Conservation (phyloP, 2,888 invertebrate genomes). For the Philopedon plagiatum region DNA sequence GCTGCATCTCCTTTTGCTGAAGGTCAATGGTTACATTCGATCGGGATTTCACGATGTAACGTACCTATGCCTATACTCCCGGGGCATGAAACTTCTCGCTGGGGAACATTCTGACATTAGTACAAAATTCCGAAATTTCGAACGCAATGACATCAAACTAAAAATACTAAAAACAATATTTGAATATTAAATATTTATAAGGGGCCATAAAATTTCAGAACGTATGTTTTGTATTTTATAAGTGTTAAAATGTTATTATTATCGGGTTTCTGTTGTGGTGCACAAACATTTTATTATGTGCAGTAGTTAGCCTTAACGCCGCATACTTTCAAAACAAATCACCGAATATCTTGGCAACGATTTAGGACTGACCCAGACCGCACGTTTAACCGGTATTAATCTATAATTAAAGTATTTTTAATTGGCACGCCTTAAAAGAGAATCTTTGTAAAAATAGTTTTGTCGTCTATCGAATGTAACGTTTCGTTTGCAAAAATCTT, state of each 20-base stretch:
- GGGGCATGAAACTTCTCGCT: no score
- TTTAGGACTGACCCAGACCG: constrained; percentile 60
- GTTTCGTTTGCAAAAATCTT: neutral
- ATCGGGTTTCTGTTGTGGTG: neutral
- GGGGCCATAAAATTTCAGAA: no score
- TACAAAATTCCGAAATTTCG: no score
- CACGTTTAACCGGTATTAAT: constrained; percentile 57
- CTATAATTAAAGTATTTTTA: constrained; percentile 61
- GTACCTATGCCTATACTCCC: no score
- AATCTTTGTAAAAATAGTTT: constrained; percentile 51
- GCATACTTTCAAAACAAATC: constrained; percentile 57
- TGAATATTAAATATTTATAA: no score
- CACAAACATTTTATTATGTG: neutral
- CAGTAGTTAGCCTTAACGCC: constrained; percentile 30
- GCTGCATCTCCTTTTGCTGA: no score
- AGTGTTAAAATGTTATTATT: neutral
- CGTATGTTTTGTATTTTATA: no score
- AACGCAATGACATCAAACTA: no score
- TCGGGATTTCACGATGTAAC: no score
- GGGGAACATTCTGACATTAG: no score
- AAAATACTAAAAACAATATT: no score
- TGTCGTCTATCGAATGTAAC: neutral
- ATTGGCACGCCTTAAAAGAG: constrained; percentile 60
- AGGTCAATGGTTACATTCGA: no score
- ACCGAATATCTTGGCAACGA: constrained; percentile 61